phyloP scores from a whole-genome alignment of 30 jellyfish, hydroid and myxozoan genomes.

The Aurelia sp. region DNA sequence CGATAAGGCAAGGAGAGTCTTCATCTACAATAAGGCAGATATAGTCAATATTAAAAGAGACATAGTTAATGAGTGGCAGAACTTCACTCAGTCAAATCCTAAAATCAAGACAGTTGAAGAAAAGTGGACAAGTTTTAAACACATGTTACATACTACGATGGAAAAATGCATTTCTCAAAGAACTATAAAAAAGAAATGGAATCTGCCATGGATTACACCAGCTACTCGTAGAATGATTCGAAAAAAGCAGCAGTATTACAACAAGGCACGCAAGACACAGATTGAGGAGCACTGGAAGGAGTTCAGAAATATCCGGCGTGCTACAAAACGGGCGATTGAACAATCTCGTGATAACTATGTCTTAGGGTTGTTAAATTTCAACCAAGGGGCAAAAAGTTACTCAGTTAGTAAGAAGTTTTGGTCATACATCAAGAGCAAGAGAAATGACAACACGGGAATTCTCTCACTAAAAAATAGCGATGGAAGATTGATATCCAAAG shows the following conservation, averaged over 20 bases:
- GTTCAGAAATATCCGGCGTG: too few species aligned
- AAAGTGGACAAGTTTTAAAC: conserved; percentile 38
- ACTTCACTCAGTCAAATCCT: conserved; percentile 44
- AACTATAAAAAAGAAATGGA: too few species aligned
- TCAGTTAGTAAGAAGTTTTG: conserved; percentile 40
- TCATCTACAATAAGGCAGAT: conserved; percentile 3
- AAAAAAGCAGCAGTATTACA: too few species aligned
- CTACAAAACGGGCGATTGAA: conserved; percentile 16
- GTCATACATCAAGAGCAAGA: conserved; percentile 17
- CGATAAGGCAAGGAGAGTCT: conserved; percentile 22
- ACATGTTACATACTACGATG: too few species aligned
- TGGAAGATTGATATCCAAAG: conserved; percentile 18
- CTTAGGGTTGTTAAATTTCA: conserved; percentile 44
- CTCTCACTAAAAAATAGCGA: conserved; percentile 21
- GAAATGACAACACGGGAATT: conserved; percentile 44
- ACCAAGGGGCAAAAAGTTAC: conserved; percentile 37
- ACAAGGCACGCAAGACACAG: too few species aligned
- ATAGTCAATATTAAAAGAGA: conserved; percentile 14
- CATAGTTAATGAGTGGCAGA: conserved; percentile 30
- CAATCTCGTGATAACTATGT: conserved; percentile 40
- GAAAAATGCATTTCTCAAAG: too few species aligned
- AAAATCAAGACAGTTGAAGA: conserved; percentile 5
- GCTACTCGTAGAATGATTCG: too few species aligned
- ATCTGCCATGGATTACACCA: too few species aligned
- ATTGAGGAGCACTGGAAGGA: too few species aligned